A percentile compares a stretch with the other conserved stretches of the same genome.
Evolutionary conservation across 2,797 vertebrate genomes (phyloP).

Genomic region (Phalanger gymnotis): DNA sequence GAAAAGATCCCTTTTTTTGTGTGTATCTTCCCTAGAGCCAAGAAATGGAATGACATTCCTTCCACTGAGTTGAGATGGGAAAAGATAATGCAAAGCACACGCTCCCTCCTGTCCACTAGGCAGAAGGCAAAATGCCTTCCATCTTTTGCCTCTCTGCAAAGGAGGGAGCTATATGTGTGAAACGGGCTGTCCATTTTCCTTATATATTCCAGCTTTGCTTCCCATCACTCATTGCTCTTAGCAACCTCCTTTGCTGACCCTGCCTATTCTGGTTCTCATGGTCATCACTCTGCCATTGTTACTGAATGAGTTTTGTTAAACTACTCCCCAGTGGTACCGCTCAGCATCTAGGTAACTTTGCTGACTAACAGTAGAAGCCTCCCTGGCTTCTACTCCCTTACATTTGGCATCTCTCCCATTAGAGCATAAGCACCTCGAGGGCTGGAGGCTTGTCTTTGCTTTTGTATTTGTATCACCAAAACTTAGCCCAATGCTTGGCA

Average conservation of each 20-base stretch:
- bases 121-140: neutral
- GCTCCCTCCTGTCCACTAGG: neutral
- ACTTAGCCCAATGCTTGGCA: neutral
- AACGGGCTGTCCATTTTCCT: neutral
- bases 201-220: neutral
- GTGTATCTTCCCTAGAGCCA: neutral
- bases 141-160: neutral
- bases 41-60: neutral
- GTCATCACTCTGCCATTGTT: neutral
- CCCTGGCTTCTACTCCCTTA: neutral
- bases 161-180: neutral
- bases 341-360: neutral
- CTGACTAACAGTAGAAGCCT: neutral
- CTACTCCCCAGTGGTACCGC: neutral
- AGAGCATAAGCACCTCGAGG: neutral
- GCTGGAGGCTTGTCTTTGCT: neutral
- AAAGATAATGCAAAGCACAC: neutral
- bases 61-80: neutral
- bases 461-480: neutral
- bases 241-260: neutral
- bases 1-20: neutral
- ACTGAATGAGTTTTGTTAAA: neutral
- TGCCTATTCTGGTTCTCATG: neutral
- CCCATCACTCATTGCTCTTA: neutral
- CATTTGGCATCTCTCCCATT: neutral